Evolutionary conservation across 2,888 invertebrate genomes (phyloP), one percentile per base, ranked within the genome.

Genomic region (Biston betularia): DNA sequence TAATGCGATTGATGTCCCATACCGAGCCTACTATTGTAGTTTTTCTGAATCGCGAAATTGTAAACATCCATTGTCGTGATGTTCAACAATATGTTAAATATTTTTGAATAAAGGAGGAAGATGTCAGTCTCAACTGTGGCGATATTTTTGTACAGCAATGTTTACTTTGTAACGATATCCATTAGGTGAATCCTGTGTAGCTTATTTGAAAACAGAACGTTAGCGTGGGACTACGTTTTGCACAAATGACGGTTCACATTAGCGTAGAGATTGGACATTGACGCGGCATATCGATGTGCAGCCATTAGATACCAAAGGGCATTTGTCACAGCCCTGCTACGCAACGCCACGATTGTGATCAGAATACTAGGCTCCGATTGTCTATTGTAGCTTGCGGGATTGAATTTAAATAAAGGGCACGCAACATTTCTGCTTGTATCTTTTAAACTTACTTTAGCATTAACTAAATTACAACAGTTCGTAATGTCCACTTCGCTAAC

Each of bases 361-460:
- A 65, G 89, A 88, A 89, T 90, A 86, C 77, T 75, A 76, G 79
- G 71, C 57, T 76, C 68, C 65, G 45, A 78, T 78, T 76, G 75
- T 72, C 69, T 69, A 70, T 58, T 67, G 67, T 70, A 67, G 44
- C 40, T 57, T 72, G 75, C 74, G 73, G 63, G 60, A 49, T 59
- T 75, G 76, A 79, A 80, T 81, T 80, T 74, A 75, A 80, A 77
- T 78, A 71, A 71, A 78, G 61, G 69, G 63, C 69, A 55, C 64
- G 65, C 65, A 61, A 66, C 52, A 65, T 54, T 70, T 63, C 57
- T 68, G 70, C 52, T 70, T 66, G 64, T 70, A 71, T 66, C 67
- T 55, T 72, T 66, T 55, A 63, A 59, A 38, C 48, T 55, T 35
- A 46, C 12, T 34, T 54, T 24, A 33, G 11, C 24, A 24, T 24